Evolutionary conservation across 2,797 vertebrate species (phyloP).

Genomic region (Thalassophryne amazonica): DNA sequence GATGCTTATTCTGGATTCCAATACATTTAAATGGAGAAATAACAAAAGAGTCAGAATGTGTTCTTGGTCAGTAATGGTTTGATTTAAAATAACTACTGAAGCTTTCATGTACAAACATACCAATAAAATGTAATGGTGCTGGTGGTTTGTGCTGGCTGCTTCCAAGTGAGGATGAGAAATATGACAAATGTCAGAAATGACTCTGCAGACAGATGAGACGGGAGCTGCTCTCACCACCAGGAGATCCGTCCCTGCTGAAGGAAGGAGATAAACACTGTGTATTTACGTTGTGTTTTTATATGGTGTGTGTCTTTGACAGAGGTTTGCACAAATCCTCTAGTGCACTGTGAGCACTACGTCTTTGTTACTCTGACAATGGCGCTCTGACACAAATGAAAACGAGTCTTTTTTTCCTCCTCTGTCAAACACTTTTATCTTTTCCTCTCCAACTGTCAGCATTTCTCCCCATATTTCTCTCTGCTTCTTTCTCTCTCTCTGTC

Average conservation of each 20-base stretch:
- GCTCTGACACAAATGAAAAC: slow-evolving; percentile 66
- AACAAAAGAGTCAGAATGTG: no score
- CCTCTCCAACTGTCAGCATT: slow-evolving; percentile 59
- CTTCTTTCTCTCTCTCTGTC: slow-evolving; percentile 8
- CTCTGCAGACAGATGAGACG: slow-evolving; percentile 58
- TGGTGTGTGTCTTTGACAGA: slow-evolving; percentile 12
- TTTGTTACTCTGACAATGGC: slow-evolving; percentile 67
- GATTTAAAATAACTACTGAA: slow-evolving; percentile 7
- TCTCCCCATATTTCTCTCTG: slow-evolving; percentile 36
- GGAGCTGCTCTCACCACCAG: slow-evolving; percentile 48
- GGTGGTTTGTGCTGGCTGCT: slow-evolving; percentile 21
- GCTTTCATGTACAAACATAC: slow-evolving; percentile 3
- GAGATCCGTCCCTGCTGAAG: slow-evolving; percentile 53
- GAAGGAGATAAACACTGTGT: slow-evolving; percentile 61
- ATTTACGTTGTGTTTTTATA: slow-evolving; percentile 36
- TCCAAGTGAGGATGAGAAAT: slow-evolving; percentile 48
- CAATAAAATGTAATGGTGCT: neutral
- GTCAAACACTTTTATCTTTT: slow-evolving; percentile 67
- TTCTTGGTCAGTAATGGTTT: no score
- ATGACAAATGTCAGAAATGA: slow-evolving; percentile 63
- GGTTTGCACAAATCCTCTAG: slow-evolving; percentile 53
- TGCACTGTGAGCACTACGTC: slow-evolving; percentile 52
- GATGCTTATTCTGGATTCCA: no score
- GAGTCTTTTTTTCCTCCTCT: slow-evolving; percentile 33
- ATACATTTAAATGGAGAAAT: no score